These are phyloP conservation scores for Gallinago stenura DNA, from an alignment of 2,797 vertebrate species.

Conservation along the genomic window DNA sequence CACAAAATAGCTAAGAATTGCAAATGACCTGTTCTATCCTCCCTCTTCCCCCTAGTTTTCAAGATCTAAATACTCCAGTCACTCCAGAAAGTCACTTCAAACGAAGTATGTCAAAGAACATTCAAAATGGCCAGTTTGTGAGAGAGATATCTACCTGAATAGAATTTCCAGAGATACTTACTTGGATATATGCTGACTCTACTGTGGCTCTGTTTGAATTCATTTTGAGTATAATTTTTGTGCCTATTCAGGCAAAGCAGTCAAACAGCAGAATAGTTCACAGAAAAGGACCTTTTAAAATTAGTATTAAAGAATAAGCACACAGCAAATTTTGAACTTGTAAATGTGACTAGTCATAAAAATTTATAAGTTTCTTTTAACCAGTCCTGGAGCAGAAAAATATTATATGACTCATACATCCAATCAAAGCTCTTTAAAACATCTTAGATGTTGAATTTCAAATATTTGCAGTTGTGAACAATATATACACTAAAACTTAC, in stretches of 20 bases:
- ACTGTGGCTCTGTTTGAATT: not conserved
- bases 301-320: not conserved
- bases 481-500: not conserved
- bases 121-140: not conserved
- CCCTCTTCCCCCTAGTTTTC: not conserved
- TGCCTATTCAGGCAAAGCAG: not conserved
- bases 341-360: not conserved
- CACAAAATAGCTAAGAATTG: not conserved
- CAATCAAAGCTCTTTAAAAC: constrained; percentile 40
- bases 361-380: not conserved
- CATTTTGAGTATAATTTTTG: not conserved
- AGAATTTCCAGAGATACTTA: constrained; percentile 31
- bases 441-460: constrained; percentile 38
- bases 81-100: not conserved
- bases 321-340: not conserved
- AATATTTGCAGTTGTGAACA: constrained; percentile 33
- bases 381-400: not conserved
- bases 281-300: not conserved
- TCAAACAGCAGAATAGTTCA: not conserved
- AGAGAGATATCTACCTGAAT: not conserved
- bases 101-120: not conserved
- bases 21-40: not conserved
- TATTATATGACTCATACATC: constrained; percentile 16
- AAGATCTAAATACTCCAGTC: not conserved
- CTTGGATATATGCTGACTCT: not conserved